A percentile compares a stretch with the other conserved stretches of the same genome.
Evolutionary conservation across 2,113 vertebrate species (phyloP).

Genomic region (Acanthisitta chloris): DNA sequence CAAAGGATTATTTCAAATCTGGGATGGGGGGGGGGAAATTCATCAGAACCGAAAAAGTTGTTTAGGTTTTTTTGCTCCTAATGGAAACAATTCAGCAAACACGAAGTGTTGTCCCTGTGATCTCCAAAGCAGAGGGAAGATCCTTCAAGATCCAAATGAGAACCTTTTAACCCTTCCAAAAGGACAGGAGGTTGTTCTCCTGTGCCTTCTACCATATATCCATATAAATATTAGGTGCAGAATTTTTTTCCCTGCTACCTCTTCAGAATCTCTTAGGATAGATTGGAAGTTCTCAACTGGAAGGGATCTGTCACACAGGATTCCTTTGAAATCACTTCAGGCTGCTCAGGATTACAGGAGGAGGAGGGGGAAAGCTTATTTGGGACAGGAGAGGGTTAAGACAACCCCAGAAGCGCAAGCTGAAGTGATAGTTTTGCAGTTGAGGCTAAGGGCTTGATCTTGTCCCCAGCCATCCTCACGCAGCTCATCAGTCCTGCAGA

Average conservation of each 20-base stretch:
- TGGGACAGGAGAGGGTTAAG: not conserved
- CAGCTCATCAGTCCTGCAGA: not conserved
- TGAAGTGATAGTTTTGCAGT: not conserved
- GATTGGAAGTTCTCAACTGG: too few species aligned
- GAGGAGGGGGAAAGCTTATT: not conserved
- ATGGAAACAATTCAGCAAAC: not conserved
- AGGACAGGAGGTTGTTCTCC: too few species aligned
- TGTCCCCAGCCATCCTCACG: not conserved
- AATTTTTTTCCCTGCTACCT: too few species aligned
- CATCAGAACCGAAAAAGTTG: not conserved
- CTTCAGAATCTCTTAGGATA: too few species aligned
- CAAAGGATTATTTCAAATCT: not conserved
- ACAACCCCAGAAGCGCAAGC: not conserved
- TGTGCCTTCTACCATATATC: too few species aligned
- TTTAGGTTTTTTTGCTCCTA: not conserved
- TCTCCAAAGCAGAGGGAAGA: too few species aligned
- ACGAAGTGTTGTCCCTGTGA: fast-evolving
- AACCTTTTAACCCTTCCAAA: too few species aligned
- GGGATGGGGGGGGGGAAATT: not conserved
- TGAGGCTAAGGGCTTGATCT: not conserved
- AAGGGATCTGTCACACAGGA: not conserved
- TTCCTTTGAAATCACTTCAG: not conserved
- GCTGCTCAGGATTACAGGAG: not conserved
- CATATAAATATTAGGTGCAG: too few species aligned
- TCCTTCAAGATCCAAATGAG: too few species aligned